Base-by-base conservation (phyloP, 2,113 vertebrate genomes). In the Cheirogaleus medius region DNA sequence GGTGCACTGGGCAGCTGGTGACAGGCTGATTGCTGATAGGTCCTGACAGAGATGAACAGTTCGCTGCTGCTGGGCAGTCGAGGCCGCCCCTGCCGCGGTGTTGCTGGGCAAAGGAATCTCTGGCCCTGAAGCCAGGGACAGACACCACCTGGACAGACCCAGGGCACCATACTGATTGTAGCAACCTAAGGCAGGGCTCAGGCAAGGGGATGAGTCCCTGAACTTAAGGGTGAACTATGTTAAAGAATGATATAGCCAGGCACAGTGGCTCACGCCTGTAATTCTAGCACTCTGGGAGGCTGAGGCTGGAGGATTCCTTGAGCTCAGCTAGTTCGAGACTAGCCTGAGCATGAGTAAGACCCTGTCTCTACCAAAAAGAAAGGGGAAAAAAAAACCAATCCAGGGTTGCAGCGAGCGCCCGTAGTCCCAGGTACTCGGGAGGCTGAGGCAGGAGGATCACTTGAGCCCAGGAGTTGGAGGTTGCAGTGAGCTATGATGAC, bases 31-130 rank as follows among this genome's bases (percentile, higher is more conserved):
- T 17, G 76, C 83, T 89, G 83, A 88, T 60, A 25, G 69, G 49
- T 54, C 74, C 34, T 23, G 87, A 73, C 78, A 87, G 78, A 60
- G 63, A 73, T 27, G 86, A 87, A n/a, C 54, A 21, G 54, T 81
- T 15, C 37, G 76, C 73, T 63, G 91, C 60, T 68, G 6, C 69
- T 64, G 91, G 85, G 37, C 47, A 63, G 5, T 44, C 0, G 2
- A 58, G 69, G 88, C 71, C 56, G 23, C 69, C 49, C 49, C 49
- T 73, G 17, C 64, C 83, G 54, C 68, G n/a, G 39, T 56, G 73
- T 85, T 82, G 73, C 86, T 89, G 39, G 91, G 76, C 73, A 87
- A 90, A 96, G 76, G 63, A 83, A 73, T 47, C 34, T 71, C 71
- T 14, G 60, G 77, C 23, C 42, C 32, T 29, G 60, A 54, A 76